Evolutionary conservation across 2,113 vertebrate species (phyloP).

Genomic region (Taxidea taxus): DNA sequence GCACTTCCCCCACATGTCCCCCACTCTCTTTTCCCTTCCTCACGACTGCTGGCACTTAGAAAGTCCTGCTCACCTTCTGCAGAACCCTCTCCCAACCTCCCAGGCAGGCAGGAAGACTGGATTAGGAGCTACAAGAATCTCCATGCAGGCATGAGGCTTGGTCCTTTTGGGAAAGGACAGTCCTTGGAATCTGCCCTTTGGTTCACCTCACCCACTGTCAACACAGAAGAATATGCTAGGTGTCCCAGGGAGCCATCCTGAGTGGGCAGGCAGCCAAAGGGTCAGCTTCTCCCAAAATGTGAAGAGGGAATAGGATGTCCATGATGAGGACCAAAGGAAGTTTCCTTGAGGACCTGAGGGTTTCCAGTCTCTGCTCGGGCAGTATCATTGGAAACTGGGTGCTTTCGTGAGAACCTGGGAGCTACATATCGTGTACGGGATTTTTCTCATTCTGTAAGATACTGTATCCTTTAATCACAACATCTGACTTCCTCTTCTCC

Average conservation of each 20-base stretch:
- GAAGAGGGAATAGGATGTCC: background rate
- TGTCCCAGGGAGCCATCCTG: too few species aligned
- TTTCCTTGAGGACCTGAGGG: background rate
- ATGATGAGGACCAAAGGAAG: background rate
- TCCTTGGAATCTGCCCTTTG: background rate
- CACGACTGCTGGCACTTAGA: too few species aligned
- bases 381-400: background rate
- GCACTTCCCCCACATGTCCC: too few species aligned
- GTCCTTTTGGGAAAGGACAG: background rate
- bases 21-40: too few species aligned
- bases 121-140: background rate
- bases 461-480: background rate
- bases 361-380: background rate
- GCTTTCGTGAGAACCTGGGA: background rate
- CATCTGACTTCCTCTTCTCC: background rate
- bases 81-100: background rate
- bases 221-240: background rate
- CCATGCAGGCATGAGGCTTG: background rate
- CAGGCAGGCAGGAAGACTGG: background rate
- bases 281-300: background rate
- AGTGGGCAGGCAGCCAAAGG: background rate
- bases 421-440: accelerated
- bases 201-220: background rate
- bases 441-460: background rate
- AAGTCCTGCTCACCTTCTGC: background rate